Base-by-base conservation (phyloP, 2,797 vertebrate species). In the Melanotaenia nigrans region DNA sequence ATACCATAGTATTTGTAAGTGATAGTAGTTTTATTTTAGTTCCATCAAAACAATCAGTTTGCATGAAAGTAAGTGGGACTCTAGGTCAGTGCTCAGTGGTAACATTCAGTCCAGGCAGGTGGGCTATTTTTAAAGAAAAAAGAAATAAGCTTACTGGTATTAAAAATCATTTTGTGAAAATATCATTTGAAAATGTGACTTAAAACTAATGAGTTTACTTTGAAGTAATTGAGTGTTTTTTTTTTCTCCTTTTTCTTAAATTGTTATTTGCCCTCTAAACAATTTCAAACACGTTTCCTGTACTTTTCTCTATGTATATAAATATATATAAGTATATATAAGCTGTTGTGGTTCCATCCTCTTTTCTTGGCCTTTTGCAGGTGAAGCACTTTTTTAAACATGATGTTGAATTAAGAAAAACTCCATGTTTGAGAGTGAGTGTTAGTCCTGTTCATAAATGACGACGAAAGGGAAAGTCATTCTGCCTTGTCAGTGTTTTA, bases 401-500 rank as follows among this genome's bases (percentile, higher is more conserved):
- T 83, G 72, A 87, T 75, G 66, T 85, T 80, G 66, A 62, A 51
- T 60, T 38, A 61, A 78, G 78, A 67, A 65, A 82, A 78, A 75
- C 45, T 67, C 84, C 36, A 82, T 91, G 85, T 92, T 92, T 92
- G 85, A 92, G 83, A 90, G 78, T 82, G 76, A 86, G 84, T 92
- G 85, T 92, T 88, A 38, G 90, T 92, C 84, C 82, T 92, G 87
- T 93, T 82, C 79, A 84, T 91, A 78, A 78, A 85, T 62, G 70
- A 90, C 83, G 69, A 88, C 90, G 89, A 94, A 94, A 94, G 88
- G 91, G 92, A 94, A 92, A 90, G 86, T 93, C 91, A 89, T 94
- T 93, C 89, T 92, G 93, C 93, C 94, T 95, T 94, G 90, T 92
- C 83, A 92, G 91, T 93, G 91, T 95, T 96, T 95, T 93, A 90